These are phyloP conservation scores for Encarsia formosa DNA, from an alignment of 2,888 invertebrate species.

Conservation along the genomic window DNA sequence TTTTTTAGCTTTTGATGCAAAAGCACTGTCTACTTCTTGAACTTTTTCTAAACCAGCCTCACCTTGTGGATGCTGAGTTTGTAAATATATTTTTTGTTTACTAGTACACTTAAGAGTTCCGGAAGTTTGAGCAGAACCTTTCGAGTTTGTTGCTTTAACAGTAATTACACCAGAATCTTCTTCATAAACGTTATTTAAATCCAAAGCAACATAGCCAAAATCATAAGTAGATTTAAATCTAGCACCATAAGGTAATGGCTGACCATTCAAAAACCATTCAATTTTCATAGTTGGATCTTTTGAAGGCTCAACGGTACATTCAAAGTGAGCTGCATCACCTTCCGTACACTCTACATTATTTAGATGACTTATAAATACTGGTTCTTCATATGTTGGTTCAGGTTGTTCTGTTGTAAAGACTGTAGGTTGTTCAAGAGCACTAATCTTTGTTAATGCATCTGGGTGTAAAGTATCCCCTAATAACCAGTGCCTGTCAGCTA, in stretches of 20 bases:
- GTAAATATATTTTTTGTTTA: constrained; percentile 73
- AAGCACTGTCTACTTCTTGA: constrained; percentile 81
- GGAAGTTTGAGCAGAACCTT: constrained; percentile 85
- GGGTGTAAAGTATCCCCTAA: constrained; percentile 85
- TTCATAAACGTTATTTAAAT: constrained; percentile 80
- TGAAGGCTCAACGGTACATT: constrained; percentile 87
- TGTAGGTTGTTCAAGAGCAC: constrained; percentile 78
- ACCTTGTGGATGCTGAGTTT: constrained; percentile 95
- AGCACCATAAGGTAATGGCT: constrained; percentile 81
- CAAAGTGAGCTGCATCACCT: constrained; percentile 84
- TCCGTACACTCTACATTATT: constrained; percentile 87
- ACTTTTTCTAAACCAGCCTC: constrained; percentile 84
- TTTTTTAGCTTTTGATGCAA: constrained; percentile 67
- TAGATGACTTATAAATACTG: constrained; percentile 85
- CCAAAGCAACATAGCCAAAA: constrained; percentile 92
- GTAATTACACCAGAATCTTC: constrained; percentile 92
- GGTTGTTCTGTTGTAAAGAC: constrained; percentile 64
- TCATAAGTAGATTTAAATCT: constrained; percentile 91
- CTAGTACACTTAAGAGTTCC: constrained; percentile 82
- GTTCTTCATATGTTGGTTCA: constrained; percentile 77
- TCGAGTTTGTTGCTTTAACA: constrained; percentile 83
- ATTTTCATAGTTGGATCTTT: constrained; percentile 86
- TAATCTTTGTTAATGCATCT: constrained; percentile 81
- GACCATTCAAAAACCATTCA: constrained; percentile 94
- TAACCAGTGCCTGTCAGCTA: constrained; percentile 84